These are phyloP conservation scores for Spisula subtruncata DNA, from an alignment of 2,888 invertebrate genomes.

Conservation along the genomic window DNA sequence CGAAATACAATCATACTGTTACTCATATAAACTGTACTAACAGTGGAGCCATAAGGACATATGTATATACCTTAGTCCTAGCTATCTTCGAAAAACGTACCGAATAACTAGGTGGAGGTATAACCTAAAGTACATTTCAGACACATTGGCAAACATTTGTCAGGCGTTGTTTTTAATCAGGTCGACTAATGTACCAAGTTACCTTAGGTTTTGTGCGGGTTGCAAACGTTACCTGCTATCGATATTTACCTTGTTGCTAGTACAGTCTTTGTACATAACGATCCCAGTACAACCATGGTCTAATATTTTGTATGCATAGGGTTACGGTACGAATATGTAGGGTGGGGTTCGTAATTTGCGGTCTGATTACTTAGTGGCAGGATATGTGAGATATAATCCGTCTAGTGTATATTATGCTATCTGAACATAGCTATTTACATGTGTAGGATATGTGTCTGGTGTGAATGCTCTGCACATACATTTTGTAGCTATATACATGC, in stretches of 20 bases:
- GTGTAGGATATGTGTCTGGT: neutral
- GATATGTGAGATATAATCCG: too few species aligned
- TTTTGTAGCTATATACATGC: too few species aligned
- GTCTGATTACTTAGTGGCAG: neutral
- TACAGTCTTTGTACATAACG: neutral
- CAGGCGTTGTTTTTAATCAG: neutral
- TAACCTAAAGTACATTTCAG: neutral
- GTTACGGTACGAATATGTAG: neutral
- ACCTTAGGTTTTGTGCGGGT: neutral
- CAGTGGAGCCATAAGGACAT: neutral
- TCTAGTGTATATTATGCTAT: too few species aligned
- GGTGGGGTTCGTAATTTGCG: neutral
- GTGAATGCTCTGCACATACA: too few species aligned
- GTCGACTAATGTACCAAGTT: neutral
- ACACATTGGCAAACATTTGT: neutral
- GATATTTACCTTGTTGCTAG: neutral
- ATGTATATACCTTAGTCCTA: neutral
- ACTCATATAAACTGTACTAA: too few species aligned
- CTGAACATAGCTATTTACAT: too few species aligned
- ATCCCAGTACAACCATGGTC: neutral
- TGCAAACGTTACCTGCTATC: neutral
- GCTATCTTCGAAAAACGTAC: neutral
- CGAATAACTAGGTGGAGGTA: neutral
- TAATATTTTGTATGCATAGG: neutral
- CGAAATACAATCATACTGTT: neutral